Evolutionary conservation across 2,113 vertebrate species (phyloP), one percentile per base, ranked within the genome.

Genomic region (Lamprotornis superbus): DNA sequence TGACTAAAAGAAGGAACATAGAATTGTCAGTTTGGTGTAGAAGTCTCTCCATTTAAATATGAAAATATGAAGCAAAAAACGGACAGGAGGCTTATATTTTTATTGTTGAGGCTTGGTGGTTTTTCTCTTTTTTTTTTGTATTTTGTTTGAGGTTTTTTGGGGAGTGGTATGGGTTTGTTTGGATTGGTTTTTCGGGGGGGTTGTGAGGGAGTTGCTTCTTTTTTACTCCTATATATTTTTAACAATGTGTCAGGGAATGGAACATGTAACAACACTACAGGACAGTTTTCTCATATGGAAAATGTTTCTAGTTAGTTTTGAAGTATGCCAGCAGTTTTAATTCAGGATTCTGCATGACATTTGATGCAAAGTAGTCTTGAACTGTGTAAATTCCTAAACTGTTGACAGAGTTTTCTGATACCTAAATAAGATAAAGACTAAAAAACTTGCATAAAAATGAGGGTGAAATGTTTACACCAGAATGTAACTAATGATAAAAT

Each of bases 141-240:
- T 73, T 64, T 37, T 46, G 8, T 21, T 68, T 21, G 8, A 19
- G 28, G 1, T 0, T 49, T 57, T 46, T 35, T 6, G 9, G 16
- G 9, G 6, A 6, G 7, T 5, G 19, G 1, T 23, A 20, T 56
- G 40, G 4, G 6, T 47, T 23, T 53, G 55, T 22, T 57, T 15
- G 12, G 0, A 20, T 59, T 42, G 7, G 5, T 35, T 52, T 37
- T 63, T 13, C 5, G 4, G 3, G 14, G 21, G 4, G 5, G 4
- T 12, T 40, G 18, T 13, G 15, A 3, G 6, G 2, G 1, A 16
- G 5, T 5, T 33, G 37, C 17, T 15, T 65, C 2, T 0, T 40
- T 57, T 52, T 47, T 33, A 2, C 2, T 55, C 3, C 3, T 44
- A 1, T 11, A 35, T 31, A 8, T 42, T 35, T 63, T 59, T 1